A percentile compares a stretch with the other conserved stretches of the same genome.
These are phyloP conservation scores for Atrina japonica DNA, from an alignment of 2,888 invertebrate genomes.

Conservation along the genomic window DNA sequence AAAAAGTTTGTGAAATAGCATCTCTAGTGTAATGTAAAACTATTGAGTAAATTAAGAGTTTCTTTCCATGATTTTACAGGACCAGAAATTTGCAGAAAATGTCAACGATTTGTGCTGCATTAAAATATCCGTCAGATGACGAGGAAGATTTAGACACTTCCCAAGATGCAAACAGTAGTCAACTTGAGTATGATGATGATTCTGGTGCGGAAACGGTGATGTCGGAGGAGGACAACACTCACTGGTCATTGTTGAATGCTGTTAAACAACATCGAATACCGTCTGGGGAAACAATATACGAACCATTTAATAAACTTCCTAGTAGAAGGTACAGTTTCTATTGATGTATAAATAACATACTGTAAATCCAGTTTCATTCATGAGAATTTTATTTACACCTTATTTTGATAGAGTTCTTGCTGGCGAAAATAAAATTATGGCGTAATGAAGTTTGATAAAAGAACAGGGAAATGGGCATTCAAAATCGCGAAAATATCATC, in stretches of 20 bases:
- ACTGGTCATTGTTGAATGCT: slow-evolving; percentile 93
- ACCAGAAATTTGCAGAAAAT: slow-evolving; percentile 57
- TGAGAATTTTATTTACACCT: no score
- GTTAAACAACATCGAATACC: slow-evolving; percentile 83
- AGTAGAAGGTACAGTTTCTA: slow-evolving; percentile 82
- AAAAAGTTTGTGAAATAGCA: no score
- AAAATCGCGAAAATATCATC: no score
- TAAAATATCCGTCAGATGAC: slow-evolving; percentile 64
- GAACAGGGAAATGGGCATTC: no score
- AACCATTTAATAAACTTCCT: slow-evolving; percentile 96
- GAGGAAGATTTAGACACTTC: slow-evolving; percentile 46
- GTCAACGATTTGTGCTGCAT: slow-evolving; percentile 70
- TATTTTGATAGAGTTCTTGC: no score
- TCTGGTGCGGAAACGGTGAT: slow-evolving; percentile 68
- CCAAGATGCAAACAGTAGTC: slow-evolving; percentile 9
- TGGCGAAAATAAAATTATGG: no score
- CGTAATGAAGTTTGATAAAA: no score
- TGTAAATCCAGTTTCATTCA: no score
- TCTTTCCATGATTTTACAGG: slow-evolving; percentile 21
- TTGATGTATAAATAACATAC: no score
- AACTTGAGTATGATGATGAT: slow-evolving; percentile 81
- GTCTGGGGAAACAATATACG: slow-evolving; percentile 90
- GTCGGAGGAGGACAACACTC: slow-evolving; percentile 83
- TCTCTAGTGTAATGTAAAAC: no score
- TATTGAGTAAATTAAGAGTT: no score